Base-by-base conservation (phyloP, 2,113 vertebrate genomes). In the Urocynchramus pylzowi region DNA sequence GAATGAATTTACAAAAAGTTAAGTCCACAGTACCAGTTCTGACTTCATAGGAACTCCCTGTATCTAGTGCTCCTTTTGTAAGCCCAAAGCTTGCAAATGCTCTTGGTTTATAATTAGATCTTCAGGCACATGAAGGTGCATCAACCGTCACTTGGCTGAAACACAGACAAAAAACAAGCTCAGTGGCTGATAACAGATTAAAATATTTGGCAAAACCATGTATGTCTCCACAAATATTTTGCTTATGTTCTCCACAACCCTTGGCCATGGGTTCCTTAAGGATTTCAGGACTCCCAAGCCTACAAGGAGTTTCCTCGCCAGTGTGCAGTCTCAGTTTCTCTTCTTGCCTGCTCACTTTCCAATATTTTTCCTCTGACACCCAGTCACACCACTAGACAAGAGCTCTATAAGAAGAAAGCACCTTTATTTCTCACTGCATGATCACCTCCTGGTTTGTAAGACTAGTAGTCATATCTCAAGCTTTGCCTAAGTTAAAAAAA, bases 241-340 rank as follows among this genome's bases (percentile, higher is more conserved):
- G 13, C 24, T 26, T 79, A 15, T 39, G 45, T 44, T 64, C 47
- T 73, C 28, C 41, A 49, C 8, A 28, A 8, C 10, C 16, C 19
- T n/a, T 85, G 31, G 22, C 28, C 17, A 19, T 6, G 21, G 11
- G 4, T 30, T 94, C 11, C 13, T 26, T 35, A 2, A 26, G 13
- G 20, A 85, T 8, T 37, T 9, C 26, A 60, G 24, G 17, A 44
- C 45, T 7, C 13, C 10, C 22, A 45, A 1, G 21, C 15, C 26
- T 53, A 56, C 16, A 37, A 28, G 5, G 1, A 4, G 2, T 17
- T 65, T 89, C 53, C 65, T 79, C 0, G 0, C 5, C 7, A 53
- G 42, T 8, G 6, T 50, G 14, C 13, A 57, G 4, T 37, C 28
- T 42, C 41, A 53, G 22, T n/a, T 89, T 86, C 41, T 44, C 17